These are phyloP conservation scores for Acridotheres tristis DNA, from an alignment of 2,797 vertebrate genomes.

Conservation along the genomic window DNA sequence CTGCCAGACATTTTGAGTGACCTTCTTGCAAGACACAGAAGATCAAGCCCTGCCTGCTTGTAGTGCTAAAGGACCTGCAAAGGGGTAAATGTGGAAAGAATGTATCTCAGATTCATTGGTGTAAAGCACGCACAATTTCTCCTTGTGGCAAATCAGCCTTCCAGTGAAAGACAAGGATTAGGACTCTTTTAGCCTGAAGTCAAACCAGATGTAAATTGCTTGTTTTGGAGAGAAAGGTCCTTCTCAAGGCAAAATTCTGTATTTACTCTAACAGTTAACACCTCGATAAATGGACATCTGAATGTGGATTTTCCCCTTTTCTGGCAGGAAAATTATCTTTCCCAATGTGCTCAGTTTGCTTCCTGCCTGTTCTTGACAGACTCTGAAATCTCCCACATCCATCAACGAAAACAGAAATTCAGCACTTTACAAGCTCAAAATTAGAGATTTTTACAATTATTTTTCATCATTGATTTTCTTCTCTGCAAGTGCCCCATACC, in stretches of 20 bases:
- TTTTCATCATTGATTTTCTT: neutral
- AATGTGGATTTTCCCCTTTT: neutral
- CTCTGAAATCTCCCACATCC: neutral
- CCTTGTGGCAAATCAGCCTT: neutral
- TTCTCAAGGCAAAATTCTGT: slow-evolving; percentile 17
- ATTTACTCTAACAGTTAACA: slow-evolving; percentile 6
- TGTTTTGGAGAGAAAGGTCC: neutral
- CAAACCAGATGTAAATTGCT: neutral
- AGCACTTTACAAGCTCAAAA: neutral
- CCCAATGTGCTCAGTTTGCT: neutral
- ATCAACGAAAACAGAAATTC: neutral
- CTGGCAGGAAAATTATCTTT: neutral
- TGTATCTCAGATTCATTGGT: neutral
- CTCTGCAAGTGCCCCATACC: neutral
- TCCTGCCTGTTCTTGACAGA: neutral
- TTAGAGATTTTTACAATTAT: neutral
- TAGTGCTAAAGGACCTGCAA: neutral
- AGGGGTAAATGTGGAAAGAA: neutral
- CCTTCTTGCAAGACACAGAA: neutral
- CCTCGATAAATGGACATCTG: neutral
- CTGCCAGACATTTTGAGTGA: neutral
- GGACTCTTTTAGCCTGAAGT: neutral
- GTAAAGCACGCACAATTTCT: neutral
- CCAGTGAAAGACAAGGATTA: neutral
- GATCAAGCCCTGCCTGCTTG: neutral